Conservation (phyloP, 2,797 vertebrate genomes). For the Aythya fuligula region DNA sequence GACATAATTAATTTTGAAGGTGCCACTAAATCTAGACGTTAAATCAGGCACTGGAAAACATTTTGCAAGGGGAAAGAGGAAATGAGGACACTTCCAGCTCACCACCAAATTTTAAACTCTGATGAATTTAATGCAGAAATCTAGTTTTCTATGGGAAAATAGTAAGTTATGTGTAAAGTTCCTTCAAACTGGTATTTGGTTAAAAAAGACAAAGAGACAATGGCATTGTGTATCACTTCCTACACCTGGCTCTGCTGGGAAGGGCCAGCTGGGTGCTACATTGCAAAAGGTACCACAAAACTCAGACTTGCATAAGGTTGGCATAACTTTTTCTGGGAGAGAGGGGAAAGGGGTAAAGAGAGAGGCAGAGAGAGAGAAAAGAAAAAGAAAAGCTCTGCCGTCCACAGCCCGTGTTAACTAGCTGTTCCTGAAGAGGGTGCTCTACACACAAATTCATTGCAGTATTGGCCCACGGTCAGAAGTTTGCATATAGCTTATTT, state of each 20-base stretch:
- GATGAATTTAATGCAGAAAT: neutral
- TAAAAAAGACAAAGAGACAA: neutral
- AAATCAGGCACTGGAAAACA: neutral
- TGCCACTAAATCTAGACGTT: neutral
- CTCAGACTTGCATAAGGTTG: neutral
- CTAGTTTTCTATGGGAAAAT: neutral
- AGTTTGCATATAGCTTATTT: neutral
- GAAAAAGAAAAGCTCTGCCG: neutral
- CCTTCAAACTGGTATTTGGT: neutral
- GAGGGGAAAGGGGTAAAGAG: neutral
- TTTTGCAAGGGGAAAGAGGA: neutral
- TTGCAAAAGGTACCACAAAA: neutral
- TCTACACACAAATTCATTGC: neutral
- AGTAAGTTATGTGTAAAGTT: neutral
- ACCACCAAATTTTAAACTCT: neutral
- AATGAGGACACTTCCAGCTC: neutral
- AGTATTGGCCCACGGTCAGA: neutral
- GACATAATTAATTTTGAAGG: neutral
- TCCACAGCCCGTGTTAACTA: fast-evolving
- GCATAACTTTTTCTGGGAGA: neutral
- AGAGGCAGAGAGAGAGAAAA: neutral
- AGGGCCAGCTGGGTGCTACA: neutral
- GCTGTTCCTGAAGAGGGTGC: neutral
- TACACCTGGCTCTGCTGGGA: neutral
- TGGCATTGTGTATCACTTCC: neutral